phyloP scores from a whole-genome alignment of 2,888 invertebrate genomes.

The Pristionchus arcanus region DNA sequence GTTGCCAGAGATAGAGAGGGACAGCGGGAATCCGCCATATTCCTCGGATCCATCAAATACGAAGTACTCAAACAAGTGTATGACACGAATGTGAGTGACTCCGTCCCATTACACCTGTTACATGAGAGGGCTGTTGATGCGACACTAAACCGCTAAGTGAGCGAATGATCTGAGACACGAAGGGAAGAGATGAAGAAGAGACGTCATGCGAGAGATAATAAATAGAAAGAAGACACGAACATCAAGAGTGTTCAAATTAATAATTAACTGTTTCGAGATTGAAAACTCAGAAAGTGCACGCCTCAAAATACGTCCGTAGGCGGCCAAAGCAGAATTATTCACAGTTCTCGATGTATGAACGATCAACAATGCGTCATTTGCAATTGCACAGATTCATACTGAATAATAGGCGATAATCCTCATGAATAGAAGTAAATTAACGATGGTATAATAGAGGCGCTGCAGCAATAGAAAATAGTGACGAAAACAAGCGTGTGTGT shows the following conservation, averaged over 20 bases:
- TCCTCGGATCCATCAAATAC: constrained; percentile 96
- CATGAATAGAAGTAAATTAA: not conserved
- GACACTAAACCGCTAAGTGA: constrained; percentile 23
- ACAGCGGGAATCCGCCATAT: constrained; percentile 90
- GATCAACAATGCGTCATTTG: not conserved
- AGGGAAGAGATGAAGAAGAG: not conserved
- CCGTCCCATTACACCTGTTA: constrained; percentile 24
- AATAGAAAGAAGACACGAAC: not conserved
- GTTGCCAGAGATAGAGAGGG: constrained; percentile 91
- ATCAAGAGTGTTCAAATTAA: not conserved
- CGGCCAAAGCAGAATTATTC: not conserved
- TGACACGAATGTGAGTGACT: constrained; percentile 89
- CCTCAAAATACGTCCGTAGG: not conserved
- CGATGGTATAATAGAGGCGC: not conserved
- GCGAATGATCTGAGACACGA: not conserved
- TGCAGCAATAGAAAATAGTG: not conserved
- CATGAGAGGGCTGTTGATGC: constrained; percentile 17
- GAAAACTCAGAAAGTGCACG: not conserved
- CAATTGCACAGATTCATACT: not conserved
- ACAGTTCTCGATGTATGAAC: not conserved
- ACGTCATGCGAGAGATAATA: not conserved
- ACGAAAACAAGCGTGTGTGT: not conserved
- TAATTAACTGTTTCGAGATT: not conserved
- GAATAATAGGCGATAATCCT: not conserved
- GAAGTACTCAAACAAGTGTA: constrained; percentile 97